These are phyloP conservation scores for Thunnus maccoyii DNA, from an alignment of 2,113 vertebrate species.

Conservation along the genomic window DNA sequence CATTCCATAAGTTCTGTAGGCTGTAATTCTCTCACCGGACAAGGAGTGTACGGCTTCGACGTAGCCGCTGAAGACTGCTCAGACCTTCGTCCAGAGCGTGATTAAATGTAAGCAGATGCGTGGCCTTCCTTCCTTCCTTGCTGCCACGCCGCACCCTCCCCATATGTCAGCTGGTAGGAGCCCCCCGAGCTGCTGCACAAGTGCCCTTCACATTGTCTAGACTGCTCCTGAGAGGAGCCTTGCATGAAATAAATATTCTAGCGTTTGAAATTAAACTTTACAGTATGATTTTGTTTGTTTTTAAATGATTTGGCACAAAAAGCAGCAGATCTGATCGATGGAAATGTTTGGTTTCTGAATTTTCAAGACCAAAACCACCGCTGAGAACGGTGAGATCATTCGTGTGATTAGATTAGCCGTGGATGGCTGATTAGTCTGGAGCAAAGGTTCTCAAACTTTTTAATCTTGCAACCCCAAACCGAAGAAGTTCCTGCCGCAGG, in stretches of 20 bases:
- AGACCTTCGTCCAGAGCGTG: constrained; percentile 43
- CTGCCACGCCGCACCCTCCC: constrained; percentile 51
- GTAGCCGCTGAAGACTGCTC: constrained; percentile 13
- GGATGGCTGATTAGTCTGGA: constrained; percentile 71
- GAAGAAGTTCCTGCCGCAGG: constrained; percentile 50
- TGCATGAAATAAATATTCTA: constrained; percentile 2
- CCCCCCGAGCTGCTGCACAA: constrained; percentile 50
- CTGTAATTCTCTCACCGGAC: constrained; percentile 43
- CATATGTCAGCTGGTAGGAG: constrained; percentile 74
- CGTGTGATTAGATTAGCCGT: constrained; percentile 72
- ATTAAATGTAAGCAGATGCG: constrained; percentile 68
- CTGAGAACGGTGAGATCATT: constrained; percentile 60
- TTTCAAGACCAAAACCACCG: constrained; percentile 24
- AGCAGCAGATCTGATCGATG: no score
- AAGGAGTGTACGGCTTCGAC: background rate
- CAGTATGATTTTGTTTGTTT: background rate
- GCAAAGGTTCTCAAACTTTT: constrained; percentile 75
- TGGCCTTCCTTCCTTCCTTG: constrained; percentile 21
- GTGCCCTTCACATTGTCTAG: constrained; percentile 63
- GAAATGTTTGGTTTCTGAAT: no score
- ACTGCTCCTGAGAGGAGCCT: constrained; percentile 18
- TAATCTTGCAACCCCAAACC: constrained; percentile 71
- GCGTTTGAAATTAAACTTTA: background rate
- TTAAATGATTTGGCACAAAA: no score
- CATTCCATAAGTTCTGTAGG: constrained; percentile 24